phyloP scores from a whole-genome alignment of 2,113 vertebrate species.

The Raja brachyura region DNA sequence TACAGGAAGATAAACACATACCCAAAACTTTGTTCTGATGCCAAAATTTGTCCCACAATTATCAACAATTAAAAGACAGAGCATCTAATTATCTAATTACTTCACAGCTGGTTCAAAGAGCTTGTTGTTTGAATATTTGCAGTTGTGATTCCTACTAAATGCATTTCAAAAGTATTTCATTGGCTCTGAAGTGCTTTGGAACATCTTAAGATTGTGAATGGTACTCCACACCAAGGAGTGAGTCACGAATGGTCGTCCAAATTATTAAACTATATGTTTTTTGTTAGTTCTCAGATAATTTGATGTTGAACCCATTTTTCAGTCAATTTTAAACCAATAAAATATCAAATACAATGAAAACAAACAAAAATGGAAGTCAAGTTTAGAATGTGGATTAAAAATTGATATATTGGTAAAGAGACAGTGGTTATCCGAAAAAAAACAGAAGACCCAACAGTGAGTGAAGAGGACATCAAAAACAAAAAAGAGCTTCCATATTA shows the following conservation, averaged over 20 bases:
- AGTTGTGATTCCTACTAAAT: not conserved
- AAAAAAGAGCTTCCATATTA: not conserved
- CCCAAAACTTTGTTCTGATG: not conserved
- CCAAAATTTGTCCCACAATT: not conserved
- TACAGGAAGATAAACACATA: not conserved
- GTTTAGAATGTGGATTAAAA: constrained; percentile 9
- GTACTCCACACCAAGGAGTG: not conserved
- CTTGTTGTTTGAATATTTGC: not conserved
- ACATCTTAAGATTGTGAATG: not conserved
- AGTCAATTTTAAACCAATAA: not conserved
- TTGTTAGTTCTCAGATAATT: not conserved
- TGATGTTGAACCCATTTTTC: not conserved
- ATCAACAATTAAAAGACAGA: not conserved
- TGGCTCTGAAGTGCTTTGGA: not conserved
- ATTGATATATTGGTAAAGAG: not conserved
- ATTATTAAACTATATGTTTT: not conserved
- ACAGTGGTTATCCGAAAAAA: not conserved
- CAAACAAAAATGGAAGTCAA: not conserved
- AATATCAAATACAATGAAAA: not conserved
- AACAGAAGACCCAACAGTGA: not conserved
- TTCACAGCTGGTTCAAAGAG: not conserved
- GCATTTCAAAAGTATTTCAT: not conserved
- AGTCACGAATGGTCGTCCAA: not conserved
- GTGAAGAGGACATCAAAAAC: not conserved
- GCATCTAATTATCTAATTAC: not conserved